These are phyloP conservation scores for Brachymystax lenok DNA, from an alignment of 2,797 vertebrate species.

Conservation along the genomic window DNA sequence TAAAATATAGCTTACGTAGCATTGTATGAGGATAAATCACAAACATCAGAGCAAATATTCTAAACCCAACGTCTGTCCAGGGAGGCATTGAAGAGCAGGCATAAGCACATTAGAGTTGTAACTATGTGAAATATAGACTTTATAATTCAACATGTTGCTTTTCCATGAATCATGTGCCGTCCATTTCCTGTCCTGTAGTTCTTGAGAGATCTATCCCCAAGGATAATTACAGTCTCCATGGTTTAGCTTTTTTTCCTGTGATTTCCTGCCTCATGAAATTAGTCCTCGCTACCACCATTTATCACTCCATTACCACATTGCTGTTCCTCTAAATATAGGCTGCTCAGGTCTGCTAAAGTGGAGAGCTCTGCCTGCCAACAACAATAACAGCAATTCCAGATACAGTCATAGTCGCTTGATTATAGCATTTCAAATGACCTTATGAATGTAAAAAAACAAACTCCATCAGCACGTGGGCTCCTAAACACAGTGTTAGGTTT, in stretches of 20 bases:
- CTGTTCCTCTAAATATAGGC: slow-evolving; percentile 70
- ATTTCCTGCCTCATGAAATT: slow-evolving; percentile 76
- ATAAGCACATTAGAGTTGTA: slow-evolving; percentile 33
- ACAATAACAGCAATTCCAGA: slow-evolving; percentile 64
- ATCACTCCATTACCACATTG: slow-evolving; percentile 72
- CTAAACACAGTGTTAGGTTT: slow-evolving; percentile 29
- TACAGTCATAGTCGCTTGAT: slow-evolving; percentile 52
- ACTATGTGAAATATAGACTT: slow-evolving; percentile 37
- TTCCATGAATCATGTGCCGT: slow-evolving; percentile 55
- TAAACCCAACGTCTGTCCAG: slow-evolving; percentile 3
- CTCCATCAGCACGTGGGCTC: slow-evolving; percentile 30
- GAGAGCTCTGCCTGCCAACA: slow-evolving; percentile 55
- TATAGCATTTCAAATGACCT: slow-evolving; percentile 58
- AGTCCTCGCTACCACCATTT: slow-evolving; percentile 69
- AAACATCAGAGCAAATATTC: neutral
- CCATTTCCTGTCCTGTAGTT: slow-evolving; percentile 63
- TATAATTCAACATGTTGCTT: slow-evolving; percentile 47
- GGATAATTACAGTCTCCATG: slow-evolving; percentile 73
- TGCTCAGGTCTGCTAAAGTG: slow-evolving; percentile 49
- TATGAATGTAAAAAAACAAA: slow-evolving; percentile 49
- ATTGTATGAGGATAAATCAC: neutral
- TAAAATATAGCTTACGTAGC: neutral
- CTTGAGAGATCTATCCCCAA: slow-evolving; percentile 69
- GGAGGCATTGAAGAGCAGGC: slow-evolving; percentile 30
- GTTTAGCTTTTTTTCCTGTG: slow-evolving; percentile 71